Percentiles rank a stretch among this genome's conserved stretches.
Conservation (phyloP, 2,113 vertebrate genomes). For the Chaetodon auriga region DNA sequence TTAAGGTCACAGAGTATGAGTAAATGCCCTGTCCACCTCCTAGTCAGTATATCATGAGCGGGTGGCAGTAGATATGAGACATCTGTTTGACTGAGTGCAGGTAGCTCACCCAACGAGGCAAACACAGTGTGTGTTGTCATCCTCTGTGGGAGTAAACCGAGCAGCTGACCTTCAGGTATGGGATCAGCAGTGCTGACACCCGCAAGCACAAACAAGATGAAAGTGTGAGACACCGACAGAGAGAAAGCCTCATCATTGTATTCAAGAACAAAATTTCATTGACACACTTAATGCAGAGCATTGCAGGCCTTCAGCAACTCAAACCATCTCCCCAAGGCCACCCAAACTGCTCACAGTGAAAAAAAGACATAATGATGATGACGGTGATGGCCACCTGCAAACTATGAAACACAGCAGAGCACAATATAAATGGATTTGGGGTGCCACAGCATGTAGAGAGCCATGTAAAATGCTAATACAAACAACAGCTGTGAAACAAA, state of each 20-base stretch:
- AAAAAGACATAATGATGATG: background rate
- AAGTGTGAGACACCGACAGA: constrained; percentile 2
- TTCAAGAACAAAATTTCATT: constrained; percentile 1
- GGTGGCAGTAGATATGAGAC: constrained; percentile 8
- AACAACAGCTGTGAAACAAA: constrained; percentile 88
- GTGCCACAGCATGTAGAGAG: constrained; percentile 21
- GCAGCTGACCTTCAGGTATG: constrained; percentile 28
- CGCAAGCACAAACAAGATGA: constrained; percentile 15
- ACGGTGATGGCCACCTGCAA: constrained; percentile 50
- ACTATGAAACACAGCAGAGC: constrained; percentile 14
- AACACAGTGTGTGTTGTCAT: background rate
- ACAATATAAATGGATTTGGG: constrained; percentile 30
- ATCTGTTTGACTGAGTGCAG: constrained; percentile 18
- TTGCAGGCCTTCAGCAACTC: background rate
- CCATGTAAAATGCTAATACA: constrained; percentile 77
- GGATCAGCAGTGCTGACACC: constrained; percentile 12
- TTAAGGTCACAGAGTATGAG: constrained; percentile 26
- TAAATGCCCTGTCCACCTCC: constrained; percentile 4
- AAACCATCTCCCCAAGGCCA: background rate
- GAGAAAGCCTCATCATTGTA: constrained; percentile 11
- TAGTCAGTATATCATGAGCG: background rate
- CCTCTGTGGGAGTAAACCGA: background rate
- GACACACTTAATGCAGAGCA: background rate
- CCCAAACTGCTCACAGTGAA: background rate
- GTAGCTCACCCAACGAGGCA: constrained; percentile 10